phyloP scores from a whole-genome alignment of 2,797 vertebrate species.

The Typhlichthys eigenmanni region DNA sequence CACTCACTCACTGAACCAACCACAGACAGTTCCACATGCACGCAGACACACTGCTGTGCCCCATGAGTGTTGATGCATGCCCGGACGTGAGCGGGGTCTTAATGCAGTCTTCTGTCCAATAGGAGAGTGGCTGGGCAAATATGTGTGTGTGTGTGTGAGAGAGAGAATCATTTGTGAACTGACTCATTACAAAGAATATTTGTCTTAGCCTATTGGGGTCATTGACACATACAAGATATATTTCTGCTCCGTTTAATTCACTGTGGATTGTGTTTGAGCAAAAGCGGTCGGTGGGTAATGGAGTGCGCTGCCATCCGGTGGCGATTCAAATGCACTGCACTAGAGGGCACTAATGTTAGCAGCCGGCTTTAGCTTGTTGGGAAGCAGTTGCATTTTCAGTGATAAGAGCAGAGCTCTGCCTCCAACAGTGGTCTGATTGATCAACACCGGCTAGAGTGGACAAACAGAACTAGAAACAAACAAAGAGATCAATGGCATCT shows the following conservation, averaged over 20 bases:
- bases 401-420: slow-evolving; percentile 3
- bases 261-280: neutral
- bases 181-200: slow-evolving; percentile 11
- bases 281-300: slow-evolving; percentile 3
- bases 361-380: neutral
- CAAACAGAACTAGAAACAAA: slow-evolving; percentile 6
- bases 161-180: neutral
- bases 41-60: neutral
- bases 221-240: neutral
- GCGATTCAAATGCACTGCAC: slow-evolving; percentile 17
- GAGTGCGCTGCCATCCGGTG: slow-evolving; percentile 58
- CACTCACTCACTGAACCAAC: neutral
- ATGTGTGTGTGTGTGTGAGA: slow-evolving; percentile 1
- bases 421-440: slow-evolving; percentile 14
- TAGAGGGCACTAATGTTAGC: neutral
- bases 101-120: slow-evolving; percentile 18
- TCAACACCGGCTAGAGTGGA: slow-evolving; percentile 29
- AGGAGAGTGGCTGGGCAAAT: neutral
- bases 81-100: slow-evolving; percentile 15
- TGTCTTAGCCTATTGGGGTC: slow-evolving; percentile 6
- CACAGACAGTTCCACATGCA: slow-evolving; percentile 7
- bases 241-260: slow-evolving; percentile 3
- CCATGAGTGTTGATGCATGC: slow-evolving; percentile 17
- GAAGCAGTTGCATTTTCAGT: slow-evolving; percentile 12
- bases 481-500: slow-evolving; percentile 19